These are phyloP conservation scores for Miichthys miiuy DNA, from an alignment of 2,797 vertebrate species.

Conservation along the genomic window DNA sequence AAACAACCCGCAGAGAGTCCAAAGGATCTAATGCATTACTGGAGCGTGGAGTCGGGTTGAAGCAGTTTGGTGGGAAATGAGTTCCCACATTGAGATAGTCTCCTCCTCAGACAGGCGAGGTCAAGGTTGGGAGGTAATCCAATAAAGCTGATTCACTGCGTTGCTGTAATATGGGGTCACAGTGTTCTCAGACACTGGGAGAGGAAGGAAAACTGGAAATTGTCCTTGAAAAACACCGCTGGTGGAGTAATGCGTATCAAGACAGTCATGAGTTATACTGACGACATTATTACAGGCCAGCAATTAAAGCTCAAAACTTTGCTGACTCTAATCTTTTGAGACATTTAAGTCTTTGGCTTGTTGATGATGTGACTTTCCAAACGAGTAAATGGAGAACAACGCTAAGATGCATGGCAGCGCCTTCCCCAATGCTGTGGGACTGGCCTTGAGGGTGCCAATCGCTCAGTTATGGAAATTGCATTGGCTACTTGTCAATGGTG, in stretches of 20 bases:
- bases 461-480: constrained; percentile 78
- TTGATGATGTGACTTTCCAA: constrained; percentile 67
- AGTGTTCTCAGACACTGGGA: constrained; percentile 53
- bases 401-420: constrained; percentile 49
- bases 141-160: constrained; percentile 82
- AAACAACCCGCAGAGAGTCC: constrained; percentile 52
- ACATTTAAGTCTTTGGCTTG: constrained; percentile 50
- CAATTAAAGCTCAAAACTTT: constrained; percentile 62
- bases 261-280: constrained; percentile 57
- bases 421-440: constrained; percentile 30
- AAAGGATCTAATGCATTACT: constrained; percentile 57
- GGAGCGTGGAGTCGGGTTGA: constrained; percentile 37
- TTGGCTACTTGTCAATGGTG: constrained; percentile 75
- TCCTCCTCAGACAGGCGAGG: constrained; percentile 56
- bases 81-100: constrained; percentile 67
- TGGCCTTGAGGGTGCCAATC: constrained; percentile 69
- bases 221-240: constrained; percentile 76
- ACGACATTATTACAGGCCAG: constrained; percentile 44
- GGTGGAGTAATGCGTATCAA: constrained; percentile 44
- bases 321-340: constrained; percentile 59
- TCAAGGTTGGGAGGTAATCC: constrained; percentile 79
- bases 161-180: constrained; percentile 67
- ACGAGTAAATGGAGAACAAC: constrained; percentile 41
- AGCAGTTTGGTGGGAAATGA: constrained; percentile 64
- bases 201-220: constrained; percentile 63